Evolutionary conservation across 2,113 vertebrate species (phyloP), one percentile per base, ranked within the genome.

Genomic region (Phycodurus eques): DNA sequence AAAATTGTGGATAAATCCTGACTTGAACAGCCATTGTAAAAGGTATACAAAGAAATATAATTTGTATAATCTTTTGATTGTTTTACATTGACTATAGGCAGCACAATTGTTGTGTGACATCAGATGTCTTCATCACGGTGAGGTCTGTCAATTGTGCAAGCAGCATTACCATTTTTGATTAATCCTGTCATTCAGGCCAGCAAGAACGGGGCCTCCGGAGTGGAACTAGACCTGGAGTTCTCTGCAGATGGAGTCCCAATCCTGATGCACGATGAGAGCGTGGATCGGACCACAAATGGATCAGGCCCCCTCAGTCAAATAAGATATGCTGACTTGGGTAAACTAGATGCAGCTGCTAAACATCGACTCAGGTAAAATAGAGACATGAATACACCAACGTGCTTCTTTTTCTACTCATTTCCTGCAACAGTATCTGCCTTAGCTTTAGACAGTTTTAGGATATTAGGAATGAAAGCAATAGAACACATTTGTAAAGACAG

Each of bases 201-300:
- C 87, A 88, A 94, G 83, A 98, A 99, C 59, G 95, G 95, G 71
- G 98, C 97, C 5, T 88, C 90, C 0, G 96, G 95, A 0, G 97
- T 99, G 77, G 98, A 99, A 88, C 22, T 99, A 89, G 98, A 99
- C 85, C 66, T 99, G 74, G 96, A 96, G 85, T 98, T 99, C 78
- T 95, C 96, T 0, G 91, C 94, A 8, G 98, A 99, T 0, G 95
- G 96, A 2, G 71, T 98, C 69, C 94, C 98, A 8, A 90, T 99
- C 68, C 85, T 99, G 43, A 98, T 99, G 96, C 98, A 98, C 0
- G 98, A 99, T 43, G 93, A 93, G 1, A 97, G 95, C 0, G 94
- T 99, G 0, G 96, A 99, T 10, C 93, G 96, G 70, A 99, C 98
- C 33, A 99, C 98, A 0, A 93, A 97, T 33, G 96, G 96, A 15